These are phyloP conservation scores for Lordiphosa andalusiaca DNA, from an alignment of 2,888 invertebrate genomes.

Conservation along the genomic window DNA sequence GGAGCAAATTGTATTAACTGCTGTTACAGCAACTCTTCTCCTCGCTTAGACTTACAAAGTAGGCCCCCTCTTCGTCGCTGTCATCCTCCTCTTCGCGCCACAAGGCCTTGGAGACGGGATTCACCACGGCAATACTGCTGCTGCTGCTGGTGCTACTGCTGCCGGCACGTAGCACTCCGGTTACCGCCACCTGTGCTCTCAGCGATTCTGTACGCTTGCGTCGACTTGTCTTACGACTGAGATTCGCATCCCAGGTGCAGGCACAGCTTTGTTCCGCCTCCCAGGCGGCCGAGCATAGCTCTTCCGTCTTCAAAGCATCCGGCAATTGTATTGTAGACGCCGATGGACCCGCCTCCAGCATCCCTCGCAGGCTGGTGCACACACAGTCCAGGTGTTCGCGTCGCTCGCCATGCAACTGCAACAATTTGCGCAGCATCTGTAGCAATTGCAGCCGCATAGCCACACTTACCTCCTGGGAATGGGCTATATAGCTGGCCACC, in stretches of 20 bases:
- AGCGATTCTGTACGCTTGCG: slow-evolving; percentile 80
- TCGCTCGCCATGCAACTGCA: slow-evolving; percentile 71
- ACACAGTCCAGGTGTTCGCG: slow-evolving; percentile 81
- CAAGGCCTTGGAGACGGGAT: neutral
- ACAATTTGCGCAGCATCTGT: slow-evolving; percentile 63
- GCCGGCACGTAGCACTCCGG: slow-evolving; percentile 1
- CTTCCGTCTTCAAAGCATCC: slow-evolving; percentile 82
- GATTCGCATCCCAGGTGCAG: slow-evolving; percentile 83
- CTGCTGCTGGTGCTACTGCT: slow-evolving; percentile 2
- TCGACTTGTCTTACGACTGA: slow-evolving; percentile 78
- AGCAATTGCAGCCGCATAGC: slow-evolving; percentile 51
- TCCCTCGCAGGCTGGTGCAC: slow-evolving; percentile 77
- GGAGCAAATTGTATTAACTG: neutral
- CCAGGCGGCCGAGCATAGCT: slow-evolving; percentile 84
- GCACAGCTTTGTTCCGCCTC: slow-evolving; percentile 82
- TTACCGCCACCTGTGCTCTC: slow-evolving; percentile 40
- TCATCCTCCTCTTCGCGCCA: slow-evolving; percentile 39
- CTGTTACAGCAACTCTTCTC: no score
- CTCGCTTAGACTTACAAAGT: slow-evolving; percentile 59
- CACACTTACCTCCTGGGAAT: slow-evolving; percentile 65
- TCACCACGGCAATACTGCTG: slow-evolving; percentile 3
- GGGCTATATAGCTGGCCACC: slow-evolving; percentile 83
- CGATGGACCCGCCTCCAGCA: slow-evolving; percentile 61
- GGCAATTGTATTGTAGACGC: slow-evolving; percentile 61
- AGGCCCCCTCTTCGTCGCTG: slow-evolving; percentile 68